These are phyloP conservation scores for Campoplex capitator DNA, from an alignment of 2,888 invertebrate species.

Conservation along the genomic window DNA sequence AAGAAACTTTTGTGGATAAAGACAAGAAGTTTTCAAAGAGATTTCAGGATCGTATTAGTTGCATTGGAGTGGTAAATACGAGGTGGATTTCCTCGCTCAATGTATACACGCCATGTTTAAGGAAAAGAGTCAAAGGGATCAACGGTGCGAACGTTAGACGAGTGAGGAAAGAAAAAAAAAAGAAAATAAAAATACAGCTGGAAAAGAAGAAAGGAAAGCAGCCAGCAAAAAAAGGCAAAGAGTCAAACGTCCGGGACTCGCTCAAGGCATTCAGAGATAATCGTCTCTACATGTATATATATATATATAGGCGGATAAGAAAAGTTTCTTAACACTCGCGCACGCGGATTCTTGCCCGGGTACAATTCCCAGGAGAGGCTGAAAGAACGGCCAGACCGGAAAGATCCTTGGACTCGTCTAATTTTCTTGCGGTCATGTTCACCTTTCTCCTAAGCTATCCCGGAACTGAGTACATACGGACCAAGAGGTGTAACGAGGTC, in stretches of 20 bases:
- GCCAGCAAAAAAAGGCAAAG: not conserved
- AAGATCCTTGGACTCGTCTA: slow-evolving; percentile 54
- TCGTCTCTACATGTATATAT: not conserved
- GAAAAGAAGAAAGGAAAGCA: slow-evolving; percentile 3
- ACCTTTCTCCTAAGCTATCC: not conserved
- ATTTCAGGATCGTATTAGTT: slow-evolving; percentile 50
- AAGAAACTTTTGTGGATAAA: slow-evolving; percentile 25
- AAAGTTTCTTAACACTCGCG: slow-evolving; percentile 54
- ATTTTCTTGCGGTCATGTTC: slow-evolving; percentile 57
- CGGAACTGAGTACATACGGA: not conserved
- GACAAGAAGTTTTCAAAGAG: slow-evolving; percentile 46
- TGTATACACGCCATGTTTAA: not conserved
- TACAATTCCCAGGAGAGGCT: slow-evolving; percentile 43
- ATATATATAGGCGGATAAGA: slow-evolving; percentile 1
- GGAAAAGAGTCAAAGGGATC: slow-evolving; percentile 53
- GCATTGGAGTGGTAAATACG: slow-evolving; percentile 45
- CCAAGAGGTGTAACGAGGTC: slow-evolving; percentile 50
- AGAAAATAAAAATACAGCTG: slow-evolving; percentile 14
- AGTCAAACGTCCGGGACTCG: slow-evolving; percentile 55
- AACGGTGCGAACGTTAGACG: slow-evolving; percentile 20
- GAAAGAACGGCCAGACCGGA: slow-evolving; percentile 38
- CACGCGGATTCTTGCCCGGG: slow-evolving; percentile 36
- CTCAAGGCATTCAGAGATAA: slow-evolving; percentile 23
- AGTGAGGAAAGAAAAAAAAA: slow-evolving; percentile 13
- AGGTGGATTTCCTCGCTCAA: slow-evolving; percentile 15